Evolutionary conservation across 1,140 invertebrate genomes (phyloP), one percentile per base, ranked within the genome.

Genomic region (Drosophila pectinifera): DNA sequence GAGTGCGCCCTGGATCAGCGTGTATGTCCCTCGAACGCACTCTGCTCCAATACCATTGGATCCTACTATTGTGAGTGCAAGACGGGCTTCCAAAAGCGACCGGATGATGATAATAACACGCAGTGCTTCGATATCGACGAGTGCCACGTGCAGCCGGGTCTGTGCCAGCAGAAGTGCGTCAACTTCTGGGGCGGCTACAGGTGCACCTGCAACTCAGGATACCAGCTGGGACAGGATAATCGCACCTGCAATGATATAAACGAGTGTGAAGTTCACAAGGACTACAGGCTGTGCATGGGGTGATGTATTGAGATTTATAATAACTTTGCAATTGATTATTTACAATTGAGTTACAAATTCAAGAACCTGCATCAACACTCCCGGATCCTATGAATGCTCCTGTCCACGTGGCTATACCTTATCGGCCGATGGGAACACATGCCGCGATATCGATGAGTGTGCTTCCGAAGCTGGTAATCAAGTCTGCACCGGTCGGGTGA

Each of bases 401-500:
- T 99, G 98, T 93, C 98, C 98, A 0, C 92, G 94, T 4, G 98
- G 98, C 0, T 99, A 98, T 91, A 94, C 93, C 20, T 93, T 98
- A 4, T 94, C 94, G 0, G 82, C 93, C 6, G 96, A 97, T 84
- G 93, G 93, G 18, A 93, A 95, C 46, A 95, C 95, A 20, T 98
- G 97, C 79, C 95, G 95, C 95, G 98, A 99, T 93, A 96, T 98
- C 70, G 96, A 99, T 91, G 98, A 99, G 92, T 99, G 98, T 84
- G 93, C 94, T n/a, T 91, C 91, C 2, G 94, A 93, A 0, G 93
- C 93, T 10, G 42, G 43, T 0, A 73, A 76, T 46, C 78, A 89
- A 48, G 93, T 94, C 2, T 96, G 95, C 67, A 94, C 93, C 58
- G 94, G 94, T 36, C 73, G 92, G 0, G 95, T 96, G 41, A 24